These are phyloP conservation scores for Oceanodroma tethys DNA, from an alignment of 2,113 vertebrate genomes.

Conservation along the genomic window DNA sequence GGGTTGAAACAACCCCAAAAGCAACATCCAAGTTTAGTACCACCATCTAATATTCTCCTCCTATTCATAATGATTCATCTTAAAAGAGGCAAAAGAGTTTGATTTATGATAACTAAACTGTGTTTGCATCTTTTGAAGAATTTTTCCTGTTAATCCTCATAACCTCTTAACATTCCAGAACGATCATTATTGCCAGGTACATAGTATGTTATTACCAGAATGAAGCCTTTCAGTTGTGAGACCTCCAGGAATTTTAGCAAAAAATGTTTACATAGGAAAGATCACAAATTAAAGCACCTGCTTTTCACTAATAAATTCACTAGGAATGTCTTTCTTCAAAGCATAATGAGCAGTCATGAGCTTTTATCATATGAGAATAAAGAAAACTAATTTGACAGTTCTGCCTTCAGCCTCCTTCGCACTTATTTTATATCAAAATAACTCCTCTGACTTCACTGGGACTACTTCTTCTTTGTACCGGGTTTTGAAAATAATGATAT, in stretches of 20 bases:
- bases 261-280: not conserved
- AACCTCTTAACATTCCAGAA: not conserved
- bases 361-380: conserved; percentile 56
- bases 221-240: not conserved
- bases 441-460: not conserved
- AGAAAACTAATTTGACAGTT: conserved; percentile 63
- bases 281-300: not conserved
- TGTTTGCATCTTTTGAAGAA: not conserved
- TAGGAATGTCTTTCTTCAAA: not conserved
- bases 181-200: fast-evolving
- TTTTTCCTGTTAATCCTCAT: not conserved
- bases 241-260: not conserved
- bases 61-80: not conserved
- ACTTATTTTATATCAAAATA: conserved; percentile 2
- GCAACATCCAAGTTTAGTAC: not conserved
- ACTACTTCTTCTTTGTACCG: not conserved
- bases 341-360: not conserved
- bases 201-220: not conserved
- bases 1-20: not conserved
- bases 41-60: not conserved
- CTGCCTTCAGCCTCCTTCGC: not conserved
- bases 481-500: not conserved
- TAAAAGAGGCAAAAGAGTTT: not conserved
- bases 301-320: conserved; percentile 16
- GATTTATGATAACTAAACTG: not conserved